Evolutionary conservation across 2,888 invertebrate species (phyloP).

Genomic region (Euphydryas editha): DNA sequence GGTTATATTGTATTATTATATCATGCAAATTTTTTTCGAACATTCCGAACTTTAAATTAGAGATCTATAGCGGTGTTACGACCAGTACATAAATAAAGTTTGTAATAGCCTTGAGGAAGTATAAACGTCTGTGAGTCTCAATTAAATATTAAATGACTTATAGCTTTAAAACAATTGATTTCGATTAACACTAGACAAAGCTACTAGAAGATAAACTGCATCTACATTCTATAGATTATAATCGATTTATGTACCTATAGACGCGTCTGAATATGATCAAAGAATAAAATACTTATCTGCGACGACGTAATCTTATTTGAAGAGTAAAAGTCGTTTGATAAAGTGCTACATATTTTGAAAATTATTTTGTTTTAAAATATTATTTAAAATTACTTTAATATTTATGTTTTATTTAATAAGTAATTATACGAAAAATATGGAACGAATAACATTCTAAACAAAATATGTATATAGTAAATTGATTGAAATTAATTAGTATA

Average conservation of each 20-base stretch:
- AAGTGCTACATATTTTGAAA: too few relatives aligned
- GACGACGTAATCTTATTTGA: background rate
- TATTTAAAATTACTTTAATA: too few relatives aligned
- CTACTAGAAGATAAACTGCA: slow-evolving; percentile 61
- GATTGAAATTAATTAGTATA: background rate
- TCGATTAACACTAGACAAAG: slow-evolving; percentile 76
- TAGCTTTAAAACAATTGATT: slow-evolving; percentile 77
- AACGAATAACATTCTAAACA: too few relatives aligned
- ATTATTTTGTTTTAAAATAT: background rate
- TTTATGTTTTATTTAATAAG: too few relatives aligned
- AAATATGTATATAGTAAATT: too few relatives aligned
- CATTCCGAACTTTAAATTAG: slow-evolving; percentile 11
- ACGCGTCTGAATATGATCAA: slow-evolving; percentile 18
- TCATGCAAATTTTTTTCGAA: background rate
- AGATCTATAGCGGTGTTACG: slow-evolving; percentile 41
- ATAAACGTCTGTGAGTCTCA: slow-evolving; percentile 66
- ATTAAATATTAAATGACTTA: slow-evolving; percentile 77
- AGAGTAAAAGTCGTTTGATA: background rate
- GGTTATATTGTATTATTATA: background rate
- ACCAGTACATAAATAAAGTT: slow-evolving; percentile 44
- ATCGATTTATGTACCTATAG: slow-evolving; percentile 34
- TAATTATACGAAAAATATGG: too few relatives aligned
- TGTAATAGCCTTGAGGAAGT: slow-evolving; percentile 59
- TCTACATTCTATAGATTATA: slow-evolving; percentile 32
- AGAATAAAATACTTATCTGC: slow-evolving; percentile 31